Conservation (phyloP, 2,888 invertebrate genomes). For the Eupithecia exiguata region DNA sequence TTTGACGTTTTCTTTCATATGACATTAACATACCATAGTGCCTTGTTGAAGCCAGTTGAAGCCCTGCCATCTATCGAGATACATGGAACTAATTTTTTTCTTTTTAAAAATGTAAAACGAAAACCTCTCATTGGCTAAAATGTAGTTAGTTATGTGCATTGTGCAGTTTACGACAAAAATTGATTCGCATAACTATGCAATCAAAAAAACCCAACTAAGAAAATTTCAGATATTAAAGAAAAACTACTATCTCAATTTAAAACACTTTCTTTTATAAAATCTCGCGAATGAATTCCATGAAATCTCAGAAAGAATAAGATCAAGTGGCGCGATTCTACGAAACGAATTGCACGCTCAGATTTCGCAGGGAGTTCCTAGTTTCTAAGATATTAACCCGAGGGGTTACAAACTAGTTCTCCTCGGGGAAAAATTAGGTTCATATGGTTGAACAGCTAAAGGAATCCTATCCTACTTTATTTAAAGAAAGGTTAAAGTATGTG, state of each 20-base stretch:
- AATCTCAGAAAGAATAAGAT: constrained; percentile 27
- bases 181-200: too few relatives aligned
- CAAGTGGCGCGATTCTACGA: constrained; percentile 26
- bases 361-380: constrained; percentile 4
- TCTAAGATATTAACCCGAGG: constrained; percentile 10
- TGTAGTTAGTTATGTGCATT: too few relatives aligned
- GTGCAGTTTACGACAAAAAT: too few relatives aligned
- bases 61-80: too few relatives aligned
- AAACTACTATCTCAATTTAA: background rate
- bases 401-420: constrained; percentile 3
- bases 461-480: background rate
- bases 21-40: too few relatives aligned
- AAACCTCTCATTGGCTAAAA: too few relatives aligned
- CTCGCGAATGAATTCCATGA: constrained; percentile 27
- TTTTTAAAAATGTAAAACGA: too few relatives aligned
- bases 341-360: constrained; percentile 27
- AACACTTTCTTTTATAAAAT: constrained; percentile 16
- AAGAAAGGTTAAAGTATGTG: background rate
- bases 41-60: too few relatives aligned
- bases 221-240: too few relatives aligned
- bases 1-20: too few relatives aligned
- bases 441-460: background rate
- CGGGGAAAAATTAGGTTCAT: background rate
- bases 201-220: too few relatives aligned
- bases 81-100: too few relatives aligned